Evolutionary conservation across 2,113 vertebrate genomes (phyloP), one percentile per base, ranked within the genome.

Genomic region (Halcyon senegalensis): DNA sequence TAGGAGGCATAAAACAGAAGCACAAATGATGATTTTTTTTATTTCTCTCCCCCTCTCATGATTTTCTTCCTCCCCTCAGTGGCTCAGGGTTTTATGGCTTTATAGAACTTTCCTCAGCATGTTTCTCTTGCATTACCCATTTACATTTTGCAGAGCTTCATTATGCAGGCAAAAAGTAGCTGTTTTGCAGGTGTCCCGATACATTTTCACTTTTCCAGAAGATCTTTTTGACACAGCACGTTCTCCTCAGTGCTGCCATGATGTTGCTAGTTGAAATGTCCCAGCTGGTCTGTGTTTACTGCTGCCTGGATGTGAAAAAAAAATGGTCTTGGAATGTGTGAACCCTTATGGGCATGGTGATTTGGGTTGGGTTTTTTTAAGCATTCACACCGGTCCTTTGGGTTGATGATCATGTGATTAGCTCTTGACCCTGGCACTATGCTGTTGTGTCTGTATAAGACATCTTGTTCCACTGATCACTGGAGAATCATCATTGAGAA

Each of bases 141-240:
- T 93, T 90, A n/a, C 58, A 64, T 91, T 87, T 97, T 75, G 66
- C 84, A 87, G 58, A 58, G 53, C 66, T 72, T 14, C 60, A 59
- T 46, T 93, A 13, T 44, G 37, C 58, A 87, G 74, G 89, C n/a
- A 72, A 51, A 84, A 73, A 41, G 74, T 28, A 76, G 84, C 73
- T 69, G 58, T 66, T 94, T 85, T 94, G 89, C 90, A 96, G 94
- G 92, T 95, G 94, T 96, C 91, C 77, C 5, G 16, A 30, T 70
- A 10, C 59, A 31, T 91, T 94, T 94, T 91, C 91, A 76, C 91
- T 85, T 93, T 72, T 73, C 53, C 87, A 83, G 83, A 53, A 89
- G 86, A 94, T 92, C 51, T 46, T 76, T 89, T 83, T 94, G 95
- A 94, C 92, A 63, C 35, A 82, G 48, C 20, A 5, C 1, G 8